These are phyloP conservation scores for Trissoscelio sp. DNA, from an alignment of 2,888 invertebrate genomes.

Conservation along the genomic window DNA sequence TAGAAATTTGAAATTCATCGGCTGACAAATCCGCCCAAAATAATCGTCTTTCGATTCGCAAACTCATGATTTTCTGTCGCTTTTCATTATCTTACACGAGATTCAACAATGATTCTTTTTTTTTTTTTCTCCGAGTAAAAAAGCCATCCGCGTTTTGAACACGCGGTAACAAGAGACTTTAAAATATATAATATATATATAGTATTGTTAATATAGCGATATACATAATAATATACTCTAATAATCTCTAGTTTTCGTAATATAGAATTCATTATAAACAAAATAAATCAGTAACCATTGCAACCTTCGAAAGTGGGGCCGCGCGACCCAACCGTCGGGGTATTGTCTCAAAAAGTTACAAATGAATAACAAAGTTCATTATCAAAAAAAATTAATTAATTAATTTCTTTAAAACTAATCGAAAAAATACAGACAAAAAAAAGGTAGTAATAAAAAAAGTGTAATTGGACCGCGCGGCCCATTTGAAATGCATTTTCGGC, in stretches of 20 bases:
- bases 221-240: conserved; percentile 82
- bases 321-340: background rate
- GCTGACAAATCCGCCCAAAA: conserved; percentile 1
- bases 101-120: conserved; percentile 79
- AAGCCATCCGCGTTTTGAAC: conserved; percentile 80
- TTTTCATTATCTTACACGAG: conserved; percentile 80
- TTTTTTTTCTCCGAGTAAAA: conserved; percentile 77
- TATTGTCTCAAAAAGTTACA: conserved; percentile 6
- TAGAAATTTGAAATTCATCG: no score
- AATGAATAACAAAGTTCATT: background rate
- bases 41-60: conserved; percentile 2
- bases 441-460: background rate
- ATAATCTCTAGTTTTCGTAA: conserved; percentile 80
- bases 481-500: conserved; percentile 47
- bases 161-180: conserved; percentile 81
- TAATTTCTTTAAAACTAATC: no score
- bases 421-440: no score
- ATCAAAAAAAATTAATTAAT: no score
- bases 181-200: conserved; percentile 75
- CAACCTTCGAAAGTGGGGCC: conserved; percentile 30
- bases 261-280: conserved; percentile 81
- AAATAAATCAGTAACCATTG: conserved; percentile 76
- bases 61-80: conserved; percentile 33
- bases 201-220: conserved; percentile 80
- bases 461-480: conserved; percentile 1